Evolutionary conservation across 2,113 vertebrate species (phyloP).

Genomic region (Peromyscus maniculatus): DNA sequence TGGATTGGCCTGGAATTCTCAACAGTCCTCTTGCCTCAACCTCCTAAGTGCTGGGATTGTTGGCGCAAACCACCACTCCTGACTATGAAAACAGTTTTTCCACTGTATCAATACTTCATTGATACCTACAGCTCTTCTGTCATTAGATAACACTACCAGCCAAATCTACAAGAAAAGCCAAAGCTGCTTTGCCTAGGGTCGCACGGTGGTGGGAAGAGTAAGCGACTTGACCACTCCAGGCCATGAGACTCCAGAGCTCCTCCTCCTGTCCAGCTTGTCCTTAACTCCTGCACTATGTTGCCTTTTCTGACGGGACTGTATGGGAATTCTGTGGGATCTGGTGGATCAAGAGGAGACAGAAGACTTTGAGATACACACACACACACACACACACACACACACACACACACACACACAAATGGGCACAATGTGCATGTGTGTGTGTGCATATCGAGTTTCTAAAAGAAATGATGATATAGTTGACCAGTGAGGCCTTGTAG

Average conservation of each 20-base stretch:
- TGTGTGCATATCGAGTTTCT: not conserved
- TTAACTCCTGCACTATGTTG: not conserved
- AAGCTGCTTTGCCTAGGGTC: not conserved
- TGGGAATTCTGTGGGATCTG: not conserved
- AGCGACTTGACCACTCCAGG: not conserved
- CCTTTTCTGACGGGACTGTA: not conserved
- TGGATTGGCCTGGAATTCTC: not conserved
- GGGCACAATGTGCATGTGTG: not conserved
- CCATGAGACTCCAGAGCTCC: not conserved
- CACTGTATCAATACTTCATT: not conserved
- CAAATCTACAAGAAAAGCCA: conserved; percentile 28
- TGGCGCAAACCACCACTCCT: not conserved
- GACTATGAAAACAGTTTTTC: not conserved
- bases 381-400: not conserved
- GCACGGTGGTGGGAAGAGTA: not conserved
- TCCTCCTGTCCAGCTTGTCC: not conserved
- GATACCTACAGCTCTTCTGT: not conserved
- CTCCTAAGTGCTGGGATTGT: not conserved
- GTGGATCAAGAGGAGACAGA: not conserved
- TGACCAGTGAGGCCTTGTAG: not conserved
- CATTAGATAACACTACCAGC: not conserved
- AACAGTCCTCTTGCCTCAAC: not conserved
- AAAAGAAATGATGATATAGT: conserved; percentile 34
- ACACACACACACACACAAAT: not conserved
- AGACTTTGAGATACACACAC: not conserved